A percentile compares a stretch with the other conserved stretches of the same genome.
These are phyloP conservation scores for Trinorchestia longiramus DNA, from an alignment of 1,140 invertebrate genomes.

Conservation along the genomic window DNA sequence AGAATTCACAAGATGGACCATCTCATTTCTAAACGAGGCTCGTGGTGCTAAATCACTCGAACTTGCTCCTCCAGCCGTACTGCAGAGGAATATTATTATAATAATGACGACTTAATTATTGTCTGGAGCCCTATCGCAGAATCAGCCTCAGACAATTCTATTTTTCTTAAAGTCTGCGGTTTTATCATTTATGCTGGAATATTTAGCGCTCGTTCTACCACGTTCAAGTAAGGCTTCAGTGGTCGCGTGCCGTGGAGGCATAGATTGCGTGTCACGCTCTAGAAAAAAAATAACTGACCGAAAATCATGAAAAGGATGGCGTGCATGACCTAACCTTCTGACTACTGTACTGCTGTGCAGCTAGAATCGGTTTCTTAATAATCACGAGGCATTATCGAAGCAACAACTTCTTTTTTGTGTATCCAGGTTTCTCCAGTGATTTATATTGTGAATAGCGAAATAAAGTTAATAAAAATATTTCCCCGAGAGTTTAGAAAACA, in stretches of 20 bases:
- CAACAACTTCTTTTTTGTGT: not conserved
- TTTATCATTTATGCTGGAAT: conserved; percentile 23
- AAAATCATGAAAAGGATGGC: conserved; percentile 36
- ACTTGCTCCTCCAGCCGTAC: not conserved
- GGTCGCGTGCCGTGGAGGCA: not conserved
- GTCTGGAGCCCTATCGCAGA: not conserved
- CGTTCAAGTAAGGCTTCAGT: not conserved
- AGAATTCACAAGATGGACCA: not conserved
- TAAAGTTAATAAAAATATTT: not conserved
- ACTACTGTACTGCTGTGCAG: not conserved
- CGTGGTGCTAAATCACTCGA: not conserved
- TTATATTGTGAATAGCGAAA: not conserved
- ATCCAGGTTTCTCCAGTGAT: not conserved
- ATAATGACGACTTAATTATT: conserved; percentile 19
- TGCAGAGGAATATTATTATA: not conserved
- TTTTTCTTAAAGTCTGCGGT: not conserved
- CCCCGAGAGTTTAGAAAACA: not conserved
- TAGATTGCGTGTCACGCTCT: conserved; percentile 3
- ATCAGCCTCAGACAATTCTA: not conserved
- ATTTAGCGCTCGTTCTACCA: not conserved
- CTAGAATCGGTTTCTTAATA: not conserved
- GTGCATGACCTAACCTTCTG: conserved; percentile 22
- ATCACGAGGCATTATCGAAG: conserved; percentile 8
- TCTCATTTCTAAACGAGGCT: not conserved
- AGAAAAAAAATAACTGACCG: conserved; percentile 37